These are phyloP conservation scores for Malurus splendens DNA, from an alignment of 2,797 vertebrate genomes.

Conservation along the genomic window DNA sequence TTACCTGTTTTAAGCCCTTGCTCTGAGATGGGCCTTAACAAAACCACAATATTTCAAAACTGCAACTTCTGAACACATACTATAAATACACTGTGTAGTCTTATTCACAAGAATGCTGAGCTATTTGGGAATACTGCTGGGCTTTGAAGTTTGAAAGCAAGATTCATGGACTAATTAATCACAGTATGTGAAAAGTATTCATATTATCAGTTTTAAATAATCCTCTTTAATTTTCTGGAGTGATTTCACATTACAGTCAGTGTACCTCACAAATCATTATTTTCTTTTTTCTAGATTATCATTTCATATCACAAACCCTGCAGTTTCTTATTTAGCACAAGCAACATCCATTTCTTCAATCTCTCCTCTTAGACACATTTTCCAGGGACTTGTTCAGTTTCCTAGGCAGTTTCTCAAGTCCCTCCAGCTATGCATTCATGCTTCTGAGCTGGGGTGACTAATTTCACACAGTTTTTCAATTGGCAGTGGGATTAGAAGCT, in stretches of 20 bases:
- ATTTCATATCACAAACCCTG: background rate
- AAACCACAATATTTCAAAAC: background rate
- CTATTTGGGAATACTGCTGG: constrained; percentile 5
- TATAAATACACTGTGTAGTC: background rate
- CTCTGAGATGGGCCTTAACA: background rate
- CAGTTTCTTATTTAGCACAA: background rate
- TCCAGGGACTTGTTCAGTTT: background rate
- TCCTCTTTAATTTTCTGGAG: background rate
- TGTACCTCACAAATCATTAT: background rate
- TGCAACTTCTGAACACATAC: background rate
- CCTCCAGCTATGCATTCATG: background rate
- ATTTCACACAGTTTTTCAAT: background rate
- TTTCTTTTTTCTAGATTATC: background rate
- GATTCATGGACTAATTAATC: background rate
- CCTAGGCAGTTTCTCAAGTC: background rate
- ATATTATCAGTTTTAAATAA: constrained; percentile 23
- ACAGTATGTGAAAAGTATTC: background rate
- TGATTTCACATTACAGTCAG: background rate
- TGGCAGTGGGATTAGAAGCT: background rate
- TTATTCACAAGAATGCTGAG: constrained; percentile 1
- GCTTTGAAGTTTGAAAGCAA: constrained; percentile 24
- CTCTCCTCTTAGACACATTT: background rate
- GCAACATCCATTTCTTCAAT: background rate
- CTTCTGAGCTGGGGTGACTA: background rate
- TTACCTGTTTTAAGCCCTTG: background rate